Conservation (phyloP, 2,797 vertebrate species). For the Emys orbicularis region DNA sequence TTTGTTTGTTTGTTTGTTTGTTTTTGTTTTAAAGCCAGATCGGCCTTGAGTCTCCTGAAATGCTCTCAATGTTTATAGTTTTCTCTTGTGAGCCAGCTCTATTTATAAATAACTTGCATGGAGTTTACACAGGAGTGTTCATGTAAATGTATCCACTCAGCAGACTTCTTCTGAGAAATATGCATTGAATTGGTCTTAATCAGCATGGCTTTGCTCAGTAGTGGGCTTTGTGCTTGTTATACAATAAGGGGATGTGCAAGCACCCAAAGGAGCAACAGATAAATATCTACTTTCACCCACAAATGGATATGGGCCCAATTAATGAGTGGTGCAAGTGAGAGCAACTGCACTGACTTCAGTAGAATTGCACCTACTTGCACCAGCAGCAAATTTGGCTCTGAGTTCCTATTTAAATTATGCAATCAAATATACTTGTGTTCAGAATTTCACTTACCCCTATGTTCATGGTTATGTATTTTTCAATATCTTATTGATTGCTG, state of each 20-base stretch:
- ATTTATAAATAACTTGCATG: background rate
- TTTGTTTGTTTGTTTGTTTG: too few relatives aligned
- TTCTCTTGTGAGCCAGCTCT: background rate
- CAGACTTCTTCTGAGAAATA: conserved; percentile 18
- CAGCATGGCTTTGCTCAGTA: background rate
- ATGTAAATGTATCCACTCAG: background rate
- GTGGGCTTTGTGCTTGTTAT: background rate
- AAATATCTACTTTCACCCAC: background rate
- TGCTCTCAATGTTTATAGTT: background rate
- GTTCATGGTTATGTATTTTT: background rate
- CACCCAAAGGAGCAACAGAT: background rate
- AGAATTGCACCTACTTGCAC: background rate
- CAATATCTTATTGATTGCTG: background rate
- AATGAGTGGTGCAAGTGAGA: background rate
- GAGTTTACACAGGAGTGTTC: background rate
- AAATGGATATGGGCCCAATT: background rate
- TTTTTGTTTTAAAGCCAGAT: background rate
- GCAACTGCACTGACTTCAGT: background rate
- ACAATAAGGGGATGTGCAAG: background rate
- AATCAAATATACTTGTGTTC: background rate
- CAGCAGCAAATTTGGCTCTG: background rate
- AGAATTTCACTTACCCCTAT: background rate
- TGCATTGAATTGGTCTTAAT: background rate
- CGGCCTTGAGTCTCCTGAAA: background rate
- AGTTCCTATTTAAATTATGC: background rate